These are phyloP conservation scores for Syngnathus scovelli DNA, from an alignment of 2,113 vertebrate species.

Conservation along the genomic window DNA sequence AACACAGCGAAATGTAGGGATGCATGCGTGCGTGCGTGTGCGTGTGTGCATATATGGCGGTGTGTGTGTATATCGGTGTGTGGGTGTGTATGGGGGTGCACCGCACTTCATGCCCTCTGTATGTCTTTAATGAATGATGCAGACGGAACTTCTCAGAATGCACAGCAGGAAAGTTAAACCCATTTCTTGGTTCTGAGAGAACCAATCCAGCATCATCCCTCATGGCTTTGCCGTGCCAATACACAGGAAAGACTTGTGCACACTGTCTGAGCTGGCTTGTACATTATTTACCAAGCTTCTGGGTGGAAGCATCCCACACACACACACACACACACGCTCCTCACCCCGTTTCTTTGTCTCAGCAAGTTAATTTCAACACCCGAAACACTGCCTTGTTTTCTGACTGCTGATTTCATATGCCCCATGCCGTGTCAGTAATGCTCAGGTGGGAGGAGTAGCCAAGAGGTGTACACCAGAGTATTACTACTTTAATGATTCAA, in stretches of 20 bases:
- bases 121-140: constrained; percentile 56
- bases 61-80: neutral
- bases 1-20: constrained; percentile 38
- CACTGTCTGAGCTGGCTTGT: constrained; percentile 29
- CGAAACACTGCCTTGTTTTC: constrained; percentile 43
- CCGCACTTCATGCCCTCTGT: constrained; percentile 32
- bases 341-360: constrained; percentile 51
- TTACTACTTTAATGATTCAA: constrained; percentile 21
- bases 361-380: constrained; percentile 44
- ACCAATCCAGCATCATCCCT: constrained; percentile 15
- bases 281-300: constrained; percentile 47
- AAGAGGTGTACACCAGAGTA: neutral
- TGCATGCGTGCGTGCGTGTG: neutral
- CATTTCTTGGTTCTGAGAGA: constrained; percentile 16
- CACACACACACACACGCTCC: constrained; percentile 15
- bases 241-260: constrained; percentile 19
- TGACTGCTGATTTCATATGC: constrained; percentile 34
- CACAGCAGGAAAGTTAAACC: constrained; percentile 53
- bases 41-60: too few relatives aligned
- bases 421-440: constrained; percentile 9
- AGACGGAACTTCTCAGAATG: constrained; percentile 37
- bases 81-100: constrained; percentile 25
- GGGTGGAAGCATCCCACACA: constrained; percentile 21
- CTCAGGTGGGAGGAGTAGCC: neutral
- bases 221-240: constrained; percentile 18